Evolutionary conservation across 1,140 invertebrate genomes (phyloP), one percentile per base, ranked within the genome.

Genomic region (Lordiphosa clarofinis): DNA sequence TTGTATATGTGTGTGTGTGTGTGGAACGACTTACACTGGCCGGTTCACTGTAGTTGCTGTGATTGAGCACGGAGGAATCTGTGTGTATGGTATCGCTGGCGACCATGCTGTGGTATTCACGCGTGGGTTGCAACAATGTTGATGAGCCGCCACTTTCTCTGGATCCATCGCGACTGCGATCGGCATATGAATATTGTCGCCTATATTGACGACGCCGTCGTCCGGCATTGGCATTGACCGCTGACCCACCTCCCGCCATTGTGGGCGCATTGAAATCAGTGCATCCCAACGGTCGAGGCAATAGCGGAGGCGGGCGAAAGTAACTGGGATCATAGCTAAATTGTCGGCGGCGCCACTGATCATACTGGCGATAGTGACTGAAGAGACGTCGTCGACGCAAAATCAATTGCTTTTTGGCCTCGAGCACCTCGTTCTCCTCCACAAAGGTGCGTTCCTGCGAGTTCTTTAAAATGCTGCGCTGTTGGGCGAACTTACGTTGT

Each of bases 241-340:
- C 35, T 38, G 63, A 38, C 39, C 46, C 63, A 39, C 31, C 46
- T 68, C 47, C 62, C 38, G 63, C 37, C 9, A 56, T 47, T 55
- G 59, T 65, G 40, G 58, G 38, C n/a, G 69, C 38, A 5, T 49
- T 59, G 54, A 87, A 79, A 82, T 87, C 75, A 73, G 55, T 52
- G 62, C 63, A 82, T 68, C 73, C 76, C 76, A 73, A 55, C 68
- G 78, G 61, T 71, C 81, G 55, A 74, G 78, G 61, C 56, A 69
- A 73, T 33, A 84, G 11, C 70, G 87, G 87, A 72, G 68, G 67
- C 71, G 78, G 73, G 55, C 87, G 87, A 74, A 87, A 88, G 62
- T 88, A 87, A 47, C 87, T 87, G 48, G 87, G 87, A 66, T 88
- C 87, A 48, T 88, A 88, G 67, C 87, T 88, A 38, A 88, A 88